Evolutionary conservation across 1,140 invertebrate species (phyloP).

Genomic region (Linepithema humile): DNA sequence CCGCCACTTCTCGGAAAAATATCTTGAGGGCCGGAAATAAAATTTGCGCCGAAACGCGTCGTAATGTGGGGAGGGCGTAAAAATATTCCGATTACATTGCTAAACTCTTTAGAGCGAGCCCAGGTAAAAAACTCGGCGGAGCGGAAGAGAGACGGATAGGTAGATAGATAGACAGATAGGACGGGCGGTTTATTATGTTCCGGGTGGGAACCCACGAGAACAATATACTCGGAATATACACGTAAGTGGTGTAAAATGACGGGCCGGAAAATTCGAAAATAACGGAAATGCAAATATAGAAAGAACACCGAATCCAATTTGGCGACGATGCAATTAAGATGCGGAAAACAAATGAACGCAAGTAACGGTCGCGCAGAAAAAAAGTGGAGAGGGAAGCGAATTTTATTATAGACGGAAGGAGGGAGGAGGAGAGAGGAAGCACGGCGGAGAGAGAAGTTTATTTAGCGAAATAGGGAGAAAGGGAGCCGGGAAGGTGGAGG

Average conservation of each 20-base stretch:
- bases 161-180: slow-evolving; percentile 48
- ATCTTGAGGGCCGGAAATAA: slow-evolving; percentile 20
- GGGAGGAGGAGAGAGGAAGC: not conserved
- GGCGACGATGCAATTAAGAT: slow-evolving; percentile 57
- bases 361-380: slow-evolving; percentile 38
- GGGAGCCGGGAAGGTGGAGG: not conserved
- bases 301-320: slow-evolving; percentile 57
- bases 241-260: slow-evolving; percentile 56
- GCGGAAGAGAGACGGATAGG: slow-evolving; percentile 44
- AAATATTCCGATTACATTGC: slow-evolving; percentile 49
- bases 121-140: not conserved
- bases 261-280: slow-evolving; percentile 47
- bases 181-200: slow-evolving; percentile 53
- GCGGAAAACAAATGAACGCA: slow-evolving; percentile 44
- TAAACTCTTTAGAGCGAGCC: slow-evolving; percentile 39
- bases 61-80: not conserved
- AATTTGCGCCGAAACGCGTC: not conserved
- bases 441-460: not conserved
- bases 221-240: slow-evolving; percentile 45
- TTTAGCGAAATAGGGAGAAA: not conserved
- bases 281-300: slow-evolving; percentile 49
- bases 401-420: not conserved
- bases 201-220: slow-evolving; percentile 56
- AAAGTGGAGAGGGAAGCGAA: not conserved
- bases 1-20: not conserved